phyloP scores from a whole-genome alignment of 2,113 vertebrate species.

The Thinocorus orbignyianus region DNA sequence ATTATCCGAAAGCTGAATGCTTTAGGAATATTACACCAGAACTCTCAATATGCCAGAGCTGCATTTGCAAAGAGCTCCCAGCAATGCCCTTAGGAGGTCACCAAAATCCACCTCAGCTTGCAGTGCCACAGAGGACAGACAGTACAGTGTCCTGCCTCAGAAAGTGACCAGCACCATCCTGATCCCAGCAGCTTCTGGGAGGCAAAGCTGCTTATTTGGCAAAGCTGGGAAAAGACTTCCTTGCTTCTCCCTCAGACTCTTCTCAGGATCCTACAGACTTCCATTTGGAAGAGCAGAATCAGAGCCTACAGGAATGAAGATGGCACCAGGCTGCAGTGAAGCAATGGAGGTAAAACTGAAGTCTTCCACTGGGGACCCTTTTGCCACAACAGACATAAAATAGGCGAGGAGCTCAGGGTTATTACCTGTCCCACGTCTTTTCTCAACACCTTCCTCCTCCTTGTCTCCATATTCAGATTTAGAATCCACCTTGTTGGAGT shows the following conservation, averaged over 20 bases:
- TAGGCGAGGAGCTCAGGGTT: background rate
- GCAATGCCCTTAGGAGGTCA: background rate
- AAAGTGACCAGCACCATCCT: background rate
- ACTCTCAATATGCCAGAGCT: background rate
- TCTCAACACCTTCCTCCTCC: conserved; percentile 46
- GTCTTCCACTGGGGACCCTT: background rate
- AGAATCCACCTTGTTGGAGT: background rate
- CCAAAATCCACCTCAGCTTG: background rate
- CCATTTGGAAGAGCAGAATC: background rate
- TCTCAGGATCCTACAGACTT: background rate
- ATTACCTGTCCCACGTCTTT: conserved; percentile 38
- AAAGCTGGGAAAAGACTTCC: background rate
- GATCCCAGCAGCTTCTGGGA: background rate
- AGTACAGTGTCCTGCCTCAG: fast-evolving
- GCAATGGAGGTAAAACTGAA: background rate
- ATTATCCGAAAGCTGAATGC: background rate
- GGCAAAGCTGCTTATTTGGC: background rate
- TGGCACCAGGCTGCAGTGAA: background rate
- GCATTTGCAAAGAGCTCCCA: background rate
- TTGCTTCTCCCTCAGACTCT: background rate
- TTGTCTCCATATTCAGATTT: conserved; percentile 47
- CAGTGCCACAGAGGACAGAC: fast-evolving
- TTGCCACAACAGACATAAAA: background rate
- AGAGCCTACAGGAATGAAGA: background rate
- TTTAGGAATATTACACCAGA: background rate